Percentiles rank a stretch among this genome's conserved stretches.
Evolutionary conservation across 2,113 vertebrate species (phyloP).

Genomic region (Oncorhynchus kisutch): DNA sequence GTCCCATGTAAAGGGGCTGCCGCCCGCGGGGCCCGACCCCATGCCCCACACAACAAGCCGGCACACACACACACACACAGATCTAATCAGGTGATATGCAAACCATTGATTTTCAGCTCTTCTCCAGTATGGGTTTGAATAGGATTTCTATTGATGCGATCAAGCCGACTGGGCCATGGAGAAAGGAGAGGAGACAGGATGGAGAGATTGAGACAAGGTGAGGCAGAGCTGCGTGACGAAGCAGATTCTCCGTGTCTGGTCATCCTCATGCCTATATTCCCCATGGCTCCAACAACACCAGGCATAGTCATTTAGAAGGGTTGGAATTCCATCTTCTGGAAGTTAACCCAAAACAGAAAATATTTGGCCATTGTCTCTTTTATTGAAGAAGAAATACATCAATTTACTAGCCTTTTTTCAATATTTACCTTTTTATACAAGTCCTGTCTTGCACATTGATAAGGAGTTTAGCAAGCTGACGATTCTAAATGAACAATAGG

Average conservation of each 20-base stretch:
- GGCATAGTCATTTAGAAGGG: no score
- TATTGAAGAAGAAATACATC: no score
- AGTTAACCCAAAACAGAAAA: no score
- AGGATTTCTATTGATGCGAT: constrained; percentile 29
- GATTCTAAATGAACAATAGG: no score
- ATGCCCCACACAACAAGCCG: background rate
- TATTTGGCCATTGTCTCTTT: no score
- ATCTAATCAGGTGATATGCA: constrained; percentile 48
- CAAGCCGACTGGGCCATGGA: constrained; percentile 30
- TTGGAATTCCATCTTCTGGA: no score
- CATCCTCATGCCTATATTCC: constrained; percentile 18
- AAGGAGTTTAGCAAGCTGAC: no score
- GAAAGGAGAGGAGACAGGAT: constrained; percentile 17
- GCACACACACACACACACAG: background rate
- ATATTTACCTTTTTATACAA: no score
- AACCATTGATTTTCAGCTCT: constrained; percentile 43
- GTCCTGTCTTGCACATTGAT: no score
- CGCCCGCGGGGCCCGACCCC: background rate
- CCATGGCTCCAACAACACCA: background rate
- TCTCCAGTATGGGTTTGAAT: constrained; percentile 1
- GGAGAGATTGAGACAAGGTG: constrained; percentile 15
- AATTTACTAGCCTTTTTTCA: no score
- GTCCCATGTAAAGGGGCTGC: constrained; percentile 24
- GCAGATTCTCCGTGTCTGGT: background rate
- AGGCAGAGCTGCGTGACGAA: constrained; percentile 31